phyloP scores from a whole-genome alignment of 2,113 vertebrate genomes.

The Octodon degus region DNA sequence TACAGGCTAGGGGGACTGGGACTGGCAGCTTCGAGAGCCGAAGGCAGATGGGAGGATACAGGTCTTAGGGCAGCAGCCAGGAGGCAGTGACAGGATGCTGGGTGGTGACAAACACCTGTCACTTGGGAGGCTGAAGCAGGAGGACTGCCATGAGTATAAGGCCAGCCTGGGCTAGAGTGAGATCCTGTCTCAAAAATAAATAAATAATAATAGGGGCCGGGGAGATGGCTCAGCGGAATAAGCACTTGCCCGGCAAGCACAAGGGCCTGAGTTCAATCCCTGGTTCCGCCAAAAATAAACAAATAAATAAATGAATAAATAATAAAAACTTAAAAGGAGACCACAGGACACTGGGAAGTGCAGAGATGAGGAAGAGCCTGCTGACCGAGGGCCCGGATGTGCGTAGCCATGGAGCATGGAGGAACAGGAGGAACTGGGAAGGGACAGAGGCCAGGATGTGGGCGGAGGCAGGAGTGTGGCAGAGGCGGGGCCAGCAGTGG shows the following conservation, averaged over 20 bases:
- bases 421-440: not conserved
- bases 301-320: not conserved
- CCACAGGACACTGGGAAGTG: not conserved
- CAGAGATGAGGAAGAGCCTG: not conserved
- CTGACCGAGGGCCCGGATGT: not conserved
- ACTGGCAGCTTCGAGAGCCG: not conserved
- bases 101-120: not conserved
- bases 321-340: not conserved
- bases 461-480: fast-evolving
- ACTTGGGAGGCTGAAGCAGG: not conserved
- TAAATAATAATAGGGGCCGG: not conserved
- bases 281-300: not conserved
- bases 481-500: not conserved
- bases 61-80: not conserved
- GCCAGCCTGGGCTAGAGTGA: not conserved
- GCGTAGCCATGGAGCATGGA: not conserved
- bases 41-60: not conserved
- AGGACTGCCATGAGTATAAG: not conserved
- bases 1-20: not conserved
- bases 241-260: no score
- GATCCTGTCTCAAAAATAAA: not conserved
- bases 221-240: no score
- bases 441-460: not conserved
- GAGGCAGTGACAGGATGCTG: not conserved
- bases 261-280: no score